These are phyloP conservation scores for Lampris incognitus DNA, from an alignment of 2,113 vertebrate species.

Conservation along the genomic window DNA sequence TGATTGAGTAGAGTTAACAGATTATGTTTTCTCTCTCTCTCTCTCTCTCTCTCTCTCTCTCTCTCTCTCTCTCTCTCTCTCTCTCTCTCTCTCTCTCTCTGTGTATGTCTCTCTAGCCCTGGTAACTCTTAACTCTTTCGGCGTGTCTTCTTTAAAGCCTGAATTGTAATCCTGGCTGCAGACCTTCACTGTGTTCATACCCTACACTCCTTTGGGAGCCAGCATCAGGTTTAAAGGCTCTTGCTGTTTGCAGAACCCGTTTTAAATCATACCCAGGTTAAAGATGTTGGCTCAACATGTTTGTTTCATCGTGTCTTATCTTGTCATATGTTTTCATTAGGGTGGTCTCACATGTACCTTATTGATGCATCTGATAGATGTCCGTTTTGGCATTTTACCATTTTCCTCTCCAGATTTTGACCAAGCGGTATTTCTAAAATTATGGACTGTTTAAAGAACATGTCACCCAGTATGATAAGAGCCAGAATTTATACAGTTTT, in stretches of 20 bases:
- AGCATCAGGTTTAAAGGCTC: no score
- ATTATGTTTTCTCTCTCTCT: constrained; percentile 21
- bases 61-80: not conserved
- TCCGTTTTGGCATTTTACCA: constrained; percentile 57
- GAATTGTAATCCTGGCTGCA: not conserved
- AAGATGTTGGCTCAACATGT: not conserved
- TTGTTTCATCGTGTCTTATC: not conserved
- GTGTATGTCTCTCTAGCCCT: not conserved
- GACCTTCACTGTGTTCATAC: not conserved
- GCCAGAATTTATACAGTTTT: constrained; percentile 36
- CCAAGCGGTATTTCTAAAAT: constrained; percentile 22
- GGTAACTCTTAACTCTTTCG: constrained; percentile 6
- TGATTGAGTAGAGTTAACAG: constrained; percentile 1
- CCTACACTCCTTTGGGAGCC: not conserved
- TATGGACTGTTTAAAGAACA: constrained; percentile 34
- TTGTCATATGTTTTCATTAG: constrained; percentile 1
- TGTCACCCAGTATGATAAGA: constrained; percentile 39
- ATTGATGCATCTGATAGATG: constrained; percentile 44
- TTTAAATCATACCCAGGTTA: no score
- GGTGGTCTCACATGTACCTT: constrained; percentile 55
- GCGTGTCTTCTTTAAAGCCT: constrained; percentile 8
- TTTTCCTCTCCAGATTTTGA: constrained; percentile 47
- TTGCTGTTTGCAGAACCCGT: no score
- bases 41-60: constrained; percentile 1
- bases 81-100: not conserved